Conservation (phyloP, 2,888 invertebrate genomes). For the Carcina quercana region DNA sequence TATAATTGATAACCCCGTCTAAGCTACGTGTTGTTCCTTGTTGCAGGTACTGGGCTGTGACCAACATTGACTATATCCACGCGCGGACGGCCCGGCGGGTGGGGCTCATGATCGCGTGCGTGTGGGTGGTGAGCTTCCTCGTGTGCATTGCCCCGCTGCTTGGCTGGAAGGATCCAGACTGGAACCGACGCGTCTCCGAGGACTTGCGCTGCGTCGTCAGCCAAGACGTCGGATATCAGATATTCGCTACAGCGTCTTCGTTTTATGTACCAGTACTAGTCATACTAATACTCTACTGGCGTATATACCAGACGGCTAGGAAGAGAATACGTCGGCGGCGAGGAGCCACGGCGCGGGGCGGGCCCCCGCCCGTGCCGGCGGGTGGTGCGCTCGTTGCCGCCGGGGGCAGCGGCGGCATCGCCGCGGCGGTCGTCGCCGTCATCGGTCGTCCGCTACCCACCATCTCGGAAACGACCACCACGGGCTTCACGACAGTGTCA, state of each 20-base stretch:
- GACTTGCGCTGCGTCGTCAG: slow-evolving; percentile 86
- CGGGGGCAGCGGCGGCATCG: slow-evolving; percentile 81
- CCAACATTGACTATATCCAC: slow-evolving; percentile 92
- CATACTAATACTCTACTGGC: slow-evolving; percentile 92
- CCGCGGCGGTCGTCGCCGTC: slow-evolving; percentile 82
- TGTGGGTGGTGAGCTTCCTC: slow-evolving; percentile 88
- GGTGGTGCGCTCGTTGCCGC: slow-evolving; percentile 79
- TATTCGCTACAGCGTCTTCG: slow-evolving; percentile 92
- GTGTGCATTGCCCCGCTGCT: slow-evolving; percentile 92
- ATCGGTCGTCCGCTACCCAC: slow-evolving; percentile 82
- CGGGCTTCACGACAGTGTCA: slow-evolving; percentile 82
- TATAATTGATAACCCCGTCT: too few species aligned
- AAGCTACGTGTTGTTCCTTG: too few species aligned
- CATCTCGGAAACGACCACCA: slow-evolving; percentile 81
- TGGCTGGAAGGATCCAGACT: slow-evolving; percentile 84
- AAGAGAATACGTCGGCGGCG: slow-evolving; percentile 85
- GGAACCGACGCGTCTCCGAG: slow-evolving; percentile 71
- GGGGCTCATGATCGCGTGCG: slow-evolving; percentile 85
- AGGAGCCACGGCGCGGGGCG: slow-evolving; percentile 72
- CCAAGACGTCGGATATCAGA: slow-evolving; percentile 88
- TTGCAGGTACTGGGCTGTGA: slow-evolving; percentile 95
- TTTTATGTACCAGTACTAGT: slow-evolving; percentile 93
- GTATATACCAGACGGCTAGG: slow-evolving; percentile 91
- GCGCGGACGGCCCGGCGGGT: slow-evolving; percentile 85
- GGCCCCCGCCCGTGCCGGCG: slow-evolving; percentile 66